A percentile compares a stretch with the other conserved stretches of the same genome.
Conservation (phyloP, 2,888 invertebrate species). For the Hyalella azteca region DNA sequence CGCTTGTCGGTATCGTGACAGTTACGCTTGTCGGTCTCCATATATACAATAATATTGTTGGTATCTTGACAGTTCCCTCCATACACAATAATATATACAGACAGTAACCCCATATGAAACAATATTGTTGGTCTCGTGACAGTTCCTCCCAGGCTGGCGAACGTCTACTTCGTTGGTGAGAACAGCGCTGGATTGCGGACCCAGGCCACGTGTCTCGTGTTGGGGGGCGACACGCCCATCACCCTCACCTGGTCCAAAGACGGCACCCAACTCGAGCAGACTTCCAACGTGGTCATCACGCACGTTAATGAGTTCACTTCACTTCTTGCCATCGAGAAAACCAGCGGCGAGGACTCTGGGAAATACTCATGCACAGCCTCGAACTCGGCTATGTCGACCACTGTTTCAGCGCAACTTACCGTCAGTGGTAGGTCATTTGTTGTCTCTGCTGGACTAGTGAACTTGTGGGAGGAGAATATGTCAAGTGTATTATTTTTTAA, state of each 20-base stretch:
- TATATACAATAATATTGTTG: no score
- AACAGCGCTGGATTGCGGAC: constrained; percentile 63
- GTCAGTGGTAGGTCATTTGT: constrained; percentile 63
- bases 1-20: no score
- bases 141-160: constrained; percentile 72
- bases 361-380: constrained; percentile 62
- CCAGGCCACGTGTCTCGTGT: constrained; percentile 64
- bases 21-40: no score
- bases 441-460: no score
- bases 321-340: constrained; percentile 61
- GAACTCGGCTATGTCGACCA: constrained; percentile 60
- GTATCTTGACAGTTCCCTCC: no score
- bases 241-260: constrained; percentile 64
- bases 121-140: constrained; percentile 42
- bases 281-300: constrained; percentile 53
- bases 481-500: no score
- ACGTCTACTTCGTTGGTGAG: constrained; percentile 54
- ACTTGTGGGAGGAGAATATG: no score
- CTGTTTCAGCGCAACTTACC: constrained; percentile 61
- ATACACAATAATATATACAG: no score
- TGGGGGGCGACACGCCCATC: constrained; percentile 64
- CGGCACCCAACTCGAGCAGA: constrained; percentile 60
- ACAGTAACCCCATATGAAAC: not conserved
- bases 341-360: constrained; percentile 60
- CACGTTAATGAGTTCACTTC: constrained; percentile 61